A percentile compares a stretch with the other conserved stretches of the same genome.
Conservation (phyloP, 1,140 invertebrate species). For the Diuraphis noxia region DNA sequence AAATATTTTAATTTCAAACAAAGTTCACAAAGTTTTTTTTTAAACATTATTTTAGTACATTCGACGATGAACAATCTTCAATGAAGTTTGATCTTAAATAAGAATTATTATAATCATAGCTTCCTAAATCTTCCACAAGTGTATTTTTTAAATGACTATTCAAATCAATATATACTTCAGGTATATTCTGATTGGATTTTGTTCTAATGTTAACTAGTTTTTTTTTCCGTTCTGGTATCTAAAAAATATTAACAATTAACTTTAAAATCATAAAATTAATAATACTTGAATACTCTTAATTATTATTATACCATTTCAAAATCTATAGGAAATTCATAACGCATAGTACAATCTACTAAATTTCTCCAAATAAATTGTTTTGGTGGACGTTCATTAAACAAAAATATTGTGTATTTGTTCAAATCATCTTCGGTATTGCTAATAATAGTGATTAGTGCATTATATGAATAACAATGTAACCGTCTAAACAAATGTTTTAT, state of each 20-base stretch:
- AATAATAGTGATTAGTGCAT: slow-evolving; percentile 13
- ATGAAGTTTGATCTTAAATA: background rate
- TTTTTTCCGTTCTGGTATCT: slow-evolving; percentile 29
- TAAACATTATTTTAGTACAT: background rate
- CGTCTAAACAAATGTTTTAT: slow-evolving; percentile 26
- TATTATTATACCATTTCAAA: background rate
- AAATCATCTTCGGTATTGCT: slow-evolving; percentile 13
- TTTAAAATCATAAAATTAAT: too few relatives aligned
- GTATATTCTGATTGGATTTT: background rate
- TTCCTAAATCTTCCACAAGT: background rate
- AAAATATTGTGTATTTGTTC: background rate
- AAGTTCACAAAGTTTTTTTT: background rate
- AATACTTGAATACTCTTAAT: background rate
- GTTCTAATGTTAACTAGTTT: slow-evolving; percentile 2
- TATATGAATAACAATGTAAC: slow-evolving; percentile 23
- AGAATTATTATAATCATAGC: slow-evolving; percentile 23
- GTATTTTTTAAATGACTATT: slow-evolving; percentile 2
- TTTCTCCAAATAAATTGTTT: slow-evolving; percentile 32
- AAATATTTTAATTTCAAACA: background rate
- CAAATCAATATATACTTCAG: slow-evolving; percentile 17
- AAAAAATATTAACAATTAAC: background rate
- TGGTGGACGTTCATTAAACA: slow-evolving; percentile 7
- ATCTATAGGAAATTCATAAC: slow-evolving; percentile 19
- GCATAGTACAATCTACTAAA: background rate
- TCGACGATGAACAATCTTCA: background rate